phyloP scores from a whole-genome alignment of 2,797 vertebrate genomes.

The Ammospiza maritima region DNA sequence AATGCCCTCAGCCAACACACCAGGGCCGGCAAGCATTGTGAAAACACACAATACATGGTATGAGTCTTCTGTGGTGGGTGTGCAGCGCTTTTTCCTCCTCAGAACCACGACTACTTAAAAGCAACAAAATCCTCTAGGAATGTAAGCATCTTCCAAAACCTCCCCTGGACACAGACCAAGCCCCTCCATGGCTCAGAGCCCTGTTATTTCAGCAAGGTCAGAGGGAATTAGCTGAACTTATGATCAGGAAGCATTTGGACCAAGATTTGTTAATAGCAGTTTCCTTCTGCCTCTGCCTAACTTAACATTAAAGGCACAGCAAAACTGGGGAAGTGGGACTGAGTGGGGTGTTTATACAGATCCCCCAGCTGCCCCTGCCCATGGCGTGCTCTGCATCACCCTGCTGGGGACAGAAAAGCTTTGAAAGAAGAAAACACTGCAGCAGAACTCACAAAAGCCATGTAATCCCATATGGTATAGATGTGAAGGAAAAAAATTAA shows the following conservation, averaged over 20 bases:
- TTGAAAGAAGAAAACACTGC: neutral
- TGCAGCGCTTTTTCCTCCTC: neutral
- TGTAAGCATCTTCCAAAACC: neutral
- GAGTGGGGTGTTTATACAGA: rapidly evolving
- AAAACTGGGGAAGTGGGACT: neutral
- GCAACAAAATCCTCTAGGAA: neutral
- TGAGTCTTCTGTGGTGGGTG: neutral
- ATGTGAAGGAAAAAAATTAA: neutral
- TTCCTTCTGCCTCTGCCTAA: neutral
- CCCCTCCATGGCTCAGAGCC: neutral
- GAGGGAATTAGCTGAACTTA: neutral
- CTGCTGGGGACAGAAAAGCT: neutral
- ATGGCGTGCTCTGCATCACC: neutral
- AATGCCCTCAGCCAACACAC: neutral
- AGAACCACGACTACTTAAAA: neutral
- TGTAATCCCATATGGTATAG: neutral
- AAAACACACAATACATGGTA: neutral
- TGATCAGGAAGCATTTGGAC: neutral
- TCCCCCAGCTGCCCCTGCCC: neutral
- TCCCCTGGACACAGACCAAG: neutral
- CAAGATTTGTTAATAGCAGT: neutral
- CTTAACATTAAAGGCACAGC: neutral
- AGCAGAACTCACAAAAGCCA: neutral
- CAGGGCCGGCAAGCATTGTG: neutral
- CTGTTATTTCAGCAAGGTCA: neutral